A percentile compares a stretch with the other conserved stretches of the same genome.
phyloP scores from a whole-genome alignment of 1,140 invertebrate genomes.

The Lordiphosa stackelbergi region DNA sequence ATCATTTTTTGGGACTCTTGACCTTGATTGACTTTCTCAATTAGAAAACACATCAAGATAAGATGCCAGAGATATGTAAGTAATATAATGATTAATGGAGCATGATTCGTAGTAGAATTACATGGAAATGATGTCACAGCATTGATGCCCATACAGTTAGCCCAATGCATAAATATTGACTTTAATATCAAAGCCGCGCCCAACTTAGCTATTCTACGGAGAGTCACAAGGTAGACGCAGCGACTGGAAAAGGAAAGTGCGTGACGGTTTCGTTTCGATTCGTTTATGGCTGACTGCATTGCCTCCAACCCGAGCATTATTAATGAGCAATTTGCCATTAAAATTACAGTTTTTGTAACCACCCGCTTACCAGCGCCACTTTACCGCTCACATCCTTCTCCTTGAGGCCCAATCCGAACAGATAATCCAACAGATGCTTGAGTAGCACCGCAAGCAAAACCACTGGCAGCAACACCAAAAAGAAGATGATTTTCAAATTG shows the following conservation, averaged over 20 bases:
- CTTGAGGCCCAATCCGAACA: conserved; percentile 58
- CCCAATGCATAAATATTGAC: conserved; percentile 56
- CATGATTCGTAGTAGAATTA: conserved; percentile 23
- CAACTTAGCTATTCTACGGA: conserved; percentile 11
- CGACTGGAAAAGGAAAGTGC: conserved; percentile 60
- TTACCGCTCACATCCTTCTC: conserved; percentile 74
- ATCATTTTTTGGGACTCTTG: conserved; percentile 5
- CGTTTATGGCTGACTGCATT: conserved; percentile 19
- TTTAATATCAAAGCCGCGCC: conserved; percentile 56
- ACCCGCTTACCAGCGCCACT: conserved; percentile 67
- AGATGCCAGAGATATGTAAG: conserved; percentile 16
- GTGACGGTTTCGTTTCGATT: conserved; percentile 35
- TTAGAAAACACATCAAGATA: conserved; percentile 1
- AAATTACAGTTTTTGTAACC: conserved; percentile 1
- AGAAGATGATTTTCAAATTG: conserved; percentile 64
- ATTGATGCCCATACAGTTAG: conserved; percentile 23
- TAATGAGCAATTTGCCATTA: conserved; percentile 22
- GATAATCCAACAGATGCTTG: conserved; percentile 70
- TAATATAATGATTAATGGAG: conserved; percentile 28
- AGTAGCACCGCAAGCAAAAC: conserved; percentile 62
- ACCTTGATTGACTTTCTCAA: conserved; percentile 42
- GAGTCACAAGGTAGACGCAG: conserved; percentile 21
- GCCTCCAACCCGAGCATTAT: conserved; percentile 7
- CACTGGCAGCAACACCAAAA: conserved; percentile 56
- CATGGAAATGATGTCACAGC: conserved; percentile 37